Conservation (phyloP, 1,140 invertebrate genomes). For the Ips typographus region DNA sequence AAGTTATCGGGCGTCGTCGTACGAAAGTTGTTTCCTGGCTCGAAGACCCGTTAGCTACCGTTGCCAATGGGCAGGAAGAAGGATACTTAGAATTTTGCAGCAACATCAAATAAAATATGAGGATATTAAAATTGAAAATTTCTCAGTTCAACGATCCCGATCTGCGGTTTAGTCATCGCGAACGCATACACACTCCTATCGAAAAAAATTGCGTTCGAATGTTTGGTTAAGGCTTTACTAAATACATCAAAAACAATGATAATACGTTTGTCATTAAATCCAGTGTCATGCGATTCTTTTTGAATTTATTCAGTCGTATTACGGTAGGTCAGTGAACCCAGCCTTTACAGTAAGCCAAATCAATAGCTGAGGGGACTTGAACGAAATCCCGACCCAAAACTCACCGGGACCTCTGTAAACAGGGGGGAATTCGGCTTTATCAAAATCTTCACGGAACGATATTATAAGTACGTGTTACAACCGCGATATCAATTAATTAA, state of each 20-base stretch:
- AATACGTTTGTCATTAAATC: conserved; percentile 35
- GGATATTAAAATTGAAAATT: not conserved
- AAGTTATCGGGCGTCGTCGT: too few relatives aligned
- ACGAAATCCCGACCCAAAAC: conserved; percentile 30
- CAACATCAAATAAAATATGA: too few relatives aligned
- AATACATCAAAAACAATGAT: conserved; percentile 26
- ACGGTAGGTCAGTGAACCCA: conserved; percentile 41
- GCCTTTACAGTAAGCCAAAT: conserved; percentile 36
- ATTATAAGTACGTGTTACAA: conserved; percentile 1
- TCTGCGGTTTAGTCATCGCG: not conserved
- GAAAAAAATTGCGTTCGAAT: conserved; percentile 2
- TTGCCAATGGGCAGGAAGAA: too few relatives aligned
- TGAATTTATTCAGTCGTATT: conserved; percentile 42
- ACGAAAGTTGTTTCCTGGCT: too few relatives aligned
- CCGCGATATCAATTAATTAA: conserved; percentile 21
- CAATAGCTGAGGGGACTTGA: conserved; percentile 30
- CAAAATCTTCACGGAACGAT: conserved; percentile 12
- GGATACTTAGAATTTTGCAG: too few relatives aligned
- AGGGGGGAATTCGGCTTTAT: conserved; percentile 30
- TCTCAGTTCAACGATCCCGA: conserved; percentile 5
- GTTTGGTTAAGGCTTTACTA: conserved; percentile 17
- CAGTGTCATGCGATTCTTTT: conserved; percentile 40
- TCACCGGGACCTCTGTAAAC: conserved; percentile 14
- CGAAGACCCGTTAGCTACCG: too few relatives aligned
- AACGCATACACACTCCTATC: not conserved